Conservation (phyloP, 2,113 vertebrate genomes). For the Xiphophorus maculatus region DNA sequence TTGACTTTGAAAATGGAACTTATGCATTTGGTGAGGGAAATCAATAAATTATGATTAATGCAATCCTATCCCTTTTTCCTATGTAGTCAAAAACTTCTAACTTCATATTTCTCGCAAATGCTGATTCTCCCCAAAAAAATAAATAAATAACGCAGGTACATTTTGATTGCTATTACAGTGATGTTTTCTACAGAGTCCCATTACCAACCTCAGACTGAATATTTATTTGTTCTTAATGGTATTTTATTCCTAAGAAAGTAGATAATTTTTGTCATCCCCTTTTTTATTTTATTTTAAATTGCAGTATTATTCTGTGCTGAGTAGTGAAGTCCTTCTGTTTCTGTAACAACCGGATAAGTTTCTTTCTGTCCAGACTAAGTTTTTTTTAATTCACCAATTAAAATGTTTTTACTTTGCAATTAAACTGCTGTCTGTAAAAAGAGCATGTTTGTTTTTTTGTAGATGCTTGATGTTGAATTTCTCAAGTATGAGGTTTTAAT, state of each 20-base stretch:
- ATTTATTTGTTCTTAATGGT: background rate
- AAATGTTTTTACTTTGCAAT: slow-evolving; percentile 29
- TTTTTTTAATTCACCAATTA: slow-evolving; percentile 45
- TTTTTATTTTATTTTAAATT: slow-evolving; percentile 32
- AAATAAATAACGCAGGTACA: background rate
- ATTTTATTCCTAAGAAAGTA: background rate
- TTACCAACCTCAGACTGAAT: background rate
- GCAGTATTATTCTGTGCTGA: slow-evolving; percentile 66
- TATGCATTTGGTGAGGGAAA: background rate
- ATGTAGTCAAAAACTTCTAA: background rate
- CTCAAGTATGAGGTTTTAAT: background rate
- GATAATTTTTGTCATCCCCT: background rate
- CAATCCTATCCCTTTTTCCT: background rate
- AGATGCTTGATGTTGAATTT: no score
- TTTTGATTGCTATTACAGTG: background rate
- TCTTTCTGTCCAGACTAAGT: slow-evolving; percentile 27
- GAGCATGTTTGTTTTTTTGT: background rate
- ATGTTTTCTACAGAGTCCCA: no score
- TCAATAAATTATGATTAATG: slow-evolving; percentile 13
- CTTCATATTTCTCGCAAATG: background rate
- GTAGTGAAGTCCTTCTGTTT: slow-evolving; percentile 47
- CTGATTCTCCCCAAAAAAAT: slow-evolving; percentile 8
- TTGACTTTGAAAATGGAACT: slow-evolving; percentile 9
- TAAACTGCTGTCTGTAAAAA: background rate
- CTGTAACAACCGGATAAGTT: slow-evolving; percentile 49